Conservation (phyloP, 2,113 vertebrate species). For the Triplophysa dalaica region DNA sequence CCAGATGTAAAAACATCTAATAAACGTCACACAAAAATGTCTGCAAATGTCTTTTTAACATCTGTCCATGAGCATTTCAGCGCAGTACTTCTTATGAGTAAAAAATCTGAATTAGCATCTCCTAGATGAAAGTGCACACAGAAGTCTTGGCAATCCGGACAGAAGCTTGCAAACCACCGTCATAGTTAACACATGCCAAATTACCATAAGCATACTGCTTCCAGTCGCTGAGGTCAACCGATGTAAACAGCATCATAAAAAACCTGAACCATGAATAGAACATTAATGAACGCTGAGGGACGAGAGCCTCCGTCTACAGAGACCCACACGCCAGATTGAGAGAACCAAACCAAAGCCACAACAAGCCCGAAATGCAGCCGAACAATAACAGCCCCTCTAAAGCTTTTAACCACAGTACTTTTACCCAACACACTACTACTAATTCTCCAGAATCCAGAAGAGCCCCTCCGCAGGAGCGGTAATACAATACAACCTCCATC, state of each 20-base stretch:
- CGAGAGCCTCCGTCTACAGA: slow-evolving; percentile 21
- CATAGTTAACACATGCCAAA: slow-evolving; percentile 9
- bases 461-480: slow-evolving; percentile 32
- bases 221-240: not conserved
- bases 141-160: not conserved
- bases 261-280: slow-evolving; percentile 45
- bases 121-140: not conserved
- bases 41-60: too few species aligned
- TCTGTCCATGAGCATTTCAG: too few species aligned
- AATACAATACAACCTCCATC: slow-evolving; percentile 44
- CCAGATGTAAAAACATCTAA: too few species aligned
- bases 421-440: slow-evolving; percentile 2
- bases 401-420: slow-evolving; percentile 39
- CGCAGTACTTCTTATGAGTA: too few species aligned
- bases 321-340: slow-evolving; percentile 21
- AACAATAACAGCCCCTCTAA: slow-evolving; percentile 30
- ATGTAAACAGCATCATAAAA: slow-evolving; percentile 17
- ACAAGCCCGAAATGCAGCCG: not conserved
- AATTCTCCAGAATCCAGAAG: slow-evolving; percentile 25
- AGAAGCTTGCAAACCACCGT: not conserved
- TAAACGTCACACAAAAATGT: too few species aligned
- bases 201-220: not conserved
- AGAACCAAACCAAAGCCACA: slow-evolving; percentile 39
- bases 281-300: slow-evolving; percentile 53
- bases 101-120: too few species aligned